Percentiles rank a stretch among this genome's conserved stretches.
These are phyloP conservation scores for Pelosia muscerda DNA, from an alignment of 2,888 invertebrate species.

Conservation along the genomic window DNA sequence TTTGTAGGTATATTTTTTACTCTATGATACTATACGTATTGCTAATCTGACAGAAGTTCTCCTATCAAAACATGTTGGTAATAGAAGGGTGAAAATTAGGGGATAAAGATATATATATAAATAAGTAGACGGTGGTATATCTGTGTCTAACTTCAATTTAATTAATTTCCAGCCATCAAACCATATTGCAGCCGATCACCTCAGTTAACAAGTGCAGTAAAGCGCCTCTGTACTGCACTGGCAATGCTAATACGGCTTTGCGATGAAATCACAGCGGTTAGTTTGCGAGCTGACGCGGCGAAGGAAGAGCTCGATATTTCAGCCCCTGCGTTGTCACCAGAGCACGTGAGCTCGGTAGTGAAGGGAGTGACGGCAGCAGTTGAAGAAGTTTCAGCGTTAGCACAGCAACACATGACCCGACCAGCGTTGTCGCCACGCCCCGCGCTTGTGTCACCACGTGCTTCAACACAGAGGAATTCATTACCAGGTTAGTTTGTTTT, in stretches of 20 bases:
- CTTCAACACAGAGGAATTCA: conserved; percentile 84
- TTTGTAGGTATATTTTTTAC: no score
- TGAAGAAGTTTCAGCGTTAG: conserved; percentile 89
- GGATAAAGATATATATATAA: not conserved
- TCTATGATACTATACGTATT: no score
- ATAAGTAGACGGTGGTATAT: not conserved
- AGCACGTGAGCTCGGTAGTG: conserved; percentile 77
- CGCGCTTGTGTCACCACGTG: conserved; percentile 78
- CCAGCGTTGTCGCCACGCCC: conserved; percentile 81
- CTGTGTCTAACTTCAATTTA: not conserved
- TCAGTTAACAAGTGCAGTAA: conserved; percentile 92
- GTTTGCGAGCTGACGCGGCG: conserved; percentile 87
- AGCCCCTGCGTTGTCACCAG: conserved; percentile 73
- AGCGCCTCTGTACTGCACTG: conserved; percentile 94
- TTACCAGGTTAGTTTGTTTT: conserved; percentile 71
- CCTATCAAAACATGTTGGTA: not conserved
- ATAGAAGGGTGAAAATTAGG: not conserved
- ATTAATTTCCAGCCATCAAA: conserved; percentile 80
- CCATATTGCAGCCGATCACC: conserved; percentile 88
- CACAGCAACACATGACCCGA: conserved; percentile 93
- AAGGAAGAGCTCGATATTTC: conserved; percentile 74
- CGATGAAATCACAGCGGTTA: conserved; percentile 94
- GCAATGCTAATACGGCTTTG: conserved; percentile 95
- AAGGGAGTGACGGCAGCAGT: conserved; percentile 78
- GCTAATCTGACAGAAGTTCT: no score